Conservation (phyloP, 2,113 vertebrate genomes). For the Andinoacara biseriatus region DNA sequence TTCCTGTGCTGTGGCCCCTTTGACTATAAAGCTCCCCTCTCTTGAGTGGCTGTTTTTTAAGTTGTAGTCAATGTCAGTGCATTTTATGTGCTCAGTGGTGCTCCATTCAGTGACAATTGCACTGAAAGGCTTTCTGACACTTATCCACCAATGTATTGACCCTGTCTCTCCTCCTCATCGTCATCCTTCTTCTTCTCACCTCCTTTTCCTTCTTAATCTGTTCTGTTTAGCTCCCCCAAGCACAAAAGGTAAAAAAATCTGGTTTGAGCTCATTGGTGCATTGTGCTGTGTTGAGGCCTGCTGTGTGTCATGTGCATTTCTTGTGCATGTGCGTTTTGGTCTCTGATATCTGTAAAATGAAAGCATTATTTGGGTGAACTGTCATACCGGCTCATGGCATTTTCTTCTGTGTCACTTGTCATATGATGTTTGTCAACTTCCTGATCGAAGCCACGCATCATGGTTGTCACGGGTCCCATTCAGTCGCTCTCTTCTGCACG, state of each 20-base stretch:
- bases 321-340: slow-evolving; percentile 61
- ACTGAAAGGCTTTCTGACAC: slow-evolving; percentile 47
- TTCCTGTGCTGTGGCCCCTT: slow-evolving; percentile 24
- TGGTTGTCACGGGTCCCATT: slow-evolving; percentile 40
- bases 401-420: slow-evolving; percentile 49
- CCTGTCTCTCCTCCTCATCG: slow-evolving; percentile 58
- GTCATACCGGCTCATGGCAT: slow-evolving; percentile 43
- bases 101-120: slow-evolving; percentile 34
- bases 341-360: slow-evolving; percentile 15
- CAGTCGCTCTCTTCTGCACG: slow-evolving; percentile 54
- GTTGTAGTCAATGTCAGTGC: slow-evolving; percentile 39
- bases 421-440: slow-evolving; percentile 30
- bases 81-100: slow-evolving; percentile 15
- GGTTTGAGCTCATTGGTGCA: slow-evolving; percentile 74
- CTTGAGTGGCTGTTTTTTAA: slow-evolving; percentile 44
- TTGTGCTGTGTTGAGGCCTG: slow-evolving; percentile 62
- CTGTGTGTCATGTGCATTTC: slow-evolving; percentile 64
- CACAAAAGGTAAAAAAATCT: slow-evolving; percentile 94
- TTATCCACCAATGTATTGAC: slow-evolving; percentile 62
- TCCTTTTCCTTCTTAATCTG: slow-evolving; percentile 69
- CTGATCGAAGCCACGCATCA: slow-evolving; percentile 35
- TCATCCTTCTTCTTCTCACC: slow-evolving; percentile 72
- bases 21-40: slow-evolving; percentile 17
- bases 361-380: slow-evolving; percentile 24
- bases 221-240: slow-evolving; percentile 93